phyloP scores from a whole-genome alignment of 2,888 invertebrate genomes.

The Cybosia mesomella region DNA sequence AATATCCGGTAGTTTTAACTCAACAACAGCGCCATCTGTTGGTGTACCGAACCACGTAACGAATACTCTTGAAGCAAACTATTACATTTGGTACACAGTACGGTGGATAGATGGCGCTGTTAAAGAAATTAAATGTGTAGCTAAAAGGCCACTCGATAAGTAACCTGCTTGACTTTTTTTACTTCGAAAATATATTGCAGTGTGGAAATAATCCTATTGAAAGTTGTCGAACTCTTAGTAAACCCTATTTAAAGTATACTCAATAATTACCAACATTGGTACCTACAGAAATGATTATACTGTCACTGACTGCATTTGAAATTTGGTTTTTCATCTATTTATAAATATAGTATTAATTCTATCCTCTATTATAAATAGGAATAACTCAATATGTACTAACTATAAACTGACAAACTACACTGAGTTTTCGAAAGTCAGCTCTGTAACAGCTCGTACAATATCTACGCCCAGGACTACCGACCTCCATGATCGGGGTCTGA shows the following conservation, averaged over 20 bases:
- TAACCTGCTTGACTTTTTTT: background rate
- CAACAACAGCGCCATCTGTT: conserved; percentile 35
- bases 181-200: background rate
- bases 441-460: too few relatives aligned
- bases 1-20: background rate
- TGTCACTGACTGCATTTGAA: too few relatives aligned
- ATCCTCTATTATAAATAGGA: too few relatives aligned
- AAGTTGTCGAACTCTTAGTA: conserved; percentile 16
- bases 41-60: too few relatives aligned
- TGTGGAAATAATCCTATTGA: background rate
- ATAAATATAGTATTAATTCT: too few relatives aligned
- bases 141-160: background rate
- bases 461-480: too few relatives aligned
- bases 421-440: too few relatives aligned
- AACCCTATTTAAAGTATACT: background rate
- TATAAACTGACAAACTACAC: too few relatives aligned
- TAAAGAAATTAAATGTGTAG: background rate
- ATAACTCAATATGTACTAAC: background rate
- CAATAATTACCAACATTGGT: too few relatives aligned
- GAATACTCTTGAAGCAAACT: conserved; percentile 7
- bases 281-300: too few relatives aligned
- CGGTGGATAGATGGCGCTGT: conserved; percentile 36
- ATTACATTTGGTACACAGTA: background rate
- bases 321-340: too few relatives aligned
- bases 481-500: too few relatives aligned